Base-by-base conservation (phyloP, 2,888 invertebrate genomes). In the Herminia tarsipennalis region DNA sequence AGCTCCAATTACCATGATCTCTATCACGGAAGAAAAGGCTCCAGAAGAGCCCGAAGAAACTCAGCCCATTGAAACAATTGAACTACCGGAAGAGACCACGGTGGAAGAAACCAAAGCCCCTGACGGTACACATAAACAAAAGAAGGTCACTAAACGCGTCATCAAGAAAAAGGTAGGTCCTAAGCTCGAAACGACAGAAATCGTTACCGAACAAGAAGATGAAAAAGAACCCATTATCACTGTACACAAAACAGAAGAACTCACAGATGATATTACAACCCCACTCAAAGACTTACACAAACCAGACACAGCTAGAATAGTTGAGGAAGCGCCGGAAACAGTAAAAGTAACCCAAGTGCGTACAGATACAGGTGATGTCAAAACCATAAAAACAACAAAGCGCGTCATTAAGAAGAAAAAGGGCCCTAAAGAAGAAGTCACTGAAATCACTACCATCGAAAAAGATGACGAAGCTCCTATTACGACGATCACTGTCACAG, bases 121-220 rank as follows among this genome's bases (percentile, higher is more conserved):
- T 16, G 77, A 80, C 25, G 79, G 78, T 66, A 76, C 66, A 57
- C 34, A 57, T 1, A 71, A 56, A 16, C 78, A 81, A 45, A 77
- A 79, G 48, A 63, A 78, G 14, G 60, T 82, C 1, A 40, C 25
- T 5, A 40, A 40, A 22, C 30, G 39, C 3, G 55, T 75, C 0
- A 83, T 87, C 10, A 88, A 71, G 84, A 92, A 33, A 62, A 88
- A 50, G 83, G 83, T 32, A 25, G 39, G 39, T 24, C 39, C 30
- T 3, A 40, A 32, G 3, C 5, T 32, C 16, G 39, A 32, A 40
- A 40, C 39, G 0, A 40, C 39, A 18, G 12, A 32, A 36, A 67
- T 70, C 5, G 51, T 44, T 1, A 87, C 87, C 22, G 73, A 74
- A 36, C 74, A 76, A 53, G n/a, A 16, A 22, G 32, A 40, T 8